These are phyloP conservation scores for Mimumesa dahlbomi DNA, from an alignment of 2,888 invertebrate genomes.

Conservation along the genomic window DNA sequence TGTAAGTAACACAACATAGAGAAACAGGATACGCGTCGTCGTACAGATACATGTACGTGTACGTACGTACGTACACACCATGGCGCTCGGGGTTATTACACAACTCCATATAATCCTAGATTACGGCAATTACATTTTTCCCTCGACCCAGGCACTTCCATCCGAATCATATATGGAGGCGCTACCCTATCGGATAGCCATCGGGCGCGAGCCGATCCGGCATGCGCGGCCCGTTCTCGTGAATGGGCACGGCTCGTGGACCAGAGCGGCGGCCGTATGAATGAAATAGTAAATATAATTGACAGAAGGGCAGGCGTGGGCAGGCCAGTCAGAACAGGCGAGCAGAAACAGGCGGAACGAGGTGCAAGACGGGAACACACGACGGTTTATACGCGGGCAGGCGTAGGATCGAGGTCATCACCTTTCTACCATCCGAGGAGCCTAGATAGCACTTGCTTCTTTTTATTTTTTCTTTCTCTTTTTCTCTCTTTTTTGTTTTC, in stretches of 20 bases:
- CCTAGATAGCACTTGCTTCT: conserved; percentile 56
- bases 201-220: conserved; percentile 65
- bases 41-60: too few species aligned
- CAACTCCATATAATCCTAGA: conserved; percentile 47
- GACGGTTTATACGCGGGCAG: conserved; percentile 62
- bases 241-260: conserved; percentile 73
- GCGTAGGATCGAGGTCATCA: conserved; percentile 77
- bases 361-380: conserved; percentile 68
- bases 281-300: conserved; percentile 78
- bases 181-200: conserved; percentile 52
- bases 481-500: too few species aligned
- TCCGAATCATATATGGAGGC: conserved; percentile 53
- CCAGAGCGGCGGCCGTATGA: conserved; percentile 72
- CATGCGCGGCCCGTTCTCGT: conserved; percentile 69
- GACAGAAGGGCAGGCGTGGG: conserved; percentile 77
- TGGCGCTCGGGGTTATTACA: conserved; percentile 18
- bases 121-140: conserved; percentile 50
- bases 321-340: conserved; percentile 71
- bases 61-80: too few species aligned
- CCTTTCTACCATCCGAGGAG: conserved; percentile 71
- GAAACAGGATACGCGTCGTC: too few species aligned
- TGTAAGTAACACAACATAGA: too few species aligned
- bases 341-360: conserved; percentile 69
- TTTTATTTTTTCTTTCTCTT: conserved; percentile 1
- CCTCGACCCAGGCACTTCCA: conserved; percentile 37